Conservation (phyloP, 2,797 vertebrate species). For the Lagorchestes hirsutus region DNA sequence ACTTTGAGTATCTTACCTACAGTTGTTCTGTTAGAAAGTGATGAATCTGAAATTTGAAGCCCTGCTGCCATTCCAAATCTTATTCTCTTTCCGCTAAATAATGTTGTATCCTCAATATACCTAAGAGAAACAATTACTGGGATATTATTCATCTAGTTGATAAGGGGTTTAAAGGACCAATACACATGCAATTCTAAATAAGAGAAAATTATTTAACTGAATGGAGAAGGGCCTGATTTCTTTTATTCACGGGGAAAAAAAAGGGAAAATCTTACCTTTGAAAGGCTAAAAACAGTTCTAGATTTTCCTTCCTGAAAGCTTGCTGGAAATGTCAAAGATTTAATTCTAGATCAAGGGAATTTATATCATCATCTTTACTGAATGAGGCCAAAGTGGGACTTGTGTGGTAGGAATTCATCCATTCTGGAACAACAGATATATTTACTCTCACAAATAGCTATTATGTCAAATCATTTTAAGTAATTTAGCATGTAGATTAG, state of each 20-base stretch:
- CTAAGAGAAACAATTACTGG: conserved; percentile 59
- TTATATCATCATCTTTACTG: conserved; percentile 24
- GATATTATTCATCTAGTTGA: conserved; percentile 55
- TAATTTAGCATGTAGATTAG: neutral
- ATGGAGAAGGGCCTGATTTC: conserved; percentile 52
- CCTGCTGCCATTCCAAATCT: neutral
- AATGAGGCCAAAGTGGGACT: conserved; percentile 28
- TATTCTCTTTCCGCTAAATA: neutral
- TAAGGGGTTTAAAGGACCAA: conserved; percentile 65
- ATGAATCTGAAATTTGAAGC: neutral
- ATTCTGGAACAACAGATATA: neutral
- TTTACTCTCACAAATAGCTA: neutral
- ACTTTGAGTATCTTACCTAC: neutral
- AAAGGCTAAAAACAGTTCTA: conserved; percentile 37
- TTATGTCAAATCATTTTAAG: neutral
- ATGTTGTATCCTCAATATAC: neutral
- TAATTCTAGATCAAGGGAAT: conserved; percentile 37
- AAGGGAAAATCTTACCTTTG: conserved; percentile 3
- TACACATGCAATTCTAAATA: conserved; percentile 70
- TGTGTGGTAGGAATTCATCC: conserved; percentile 22
- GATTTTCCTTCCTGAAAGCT: conserved; percentile 20
- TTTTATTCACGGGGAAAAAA: conserved; percentile 48
- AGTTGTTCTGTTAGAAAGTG: neutral
- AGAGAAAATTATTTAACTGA: conserved; percentile 60
- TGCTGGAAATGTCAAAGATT: conserved; percentile 27